Evolutionary conservation across 2,797 vertebrate species (phyloP).

Genomic region (Sarcoramphus papa): DNA sequence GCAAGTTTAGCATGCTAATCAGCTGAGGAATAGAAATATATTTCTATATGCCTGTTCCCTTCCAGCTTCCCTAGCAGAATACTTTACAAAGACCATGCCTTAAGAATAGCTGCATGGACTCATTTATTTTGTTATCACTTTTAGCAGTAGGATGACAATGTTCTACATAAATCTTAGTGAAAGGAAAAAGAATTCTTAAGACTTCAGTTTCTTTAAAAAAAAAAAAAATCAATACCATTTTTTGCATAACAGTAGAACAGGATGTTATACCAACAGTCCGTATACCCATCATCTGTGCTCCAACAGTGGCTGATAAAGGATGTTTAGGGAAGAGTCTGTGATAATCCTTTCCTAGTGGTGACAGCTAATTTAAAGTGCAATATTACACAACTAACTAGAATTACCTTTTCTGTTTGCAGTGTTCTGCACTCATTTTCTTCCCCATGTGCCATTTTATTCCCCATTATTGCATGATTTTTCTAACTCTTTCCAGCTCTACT

Average conservation of each 20-base stretch:
- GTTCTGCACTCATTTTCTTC: not conserved
- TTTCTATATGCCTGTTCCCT: not conserved
- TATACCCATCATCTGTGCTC: not conserved
- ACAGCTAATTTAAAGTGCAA: not conserved
- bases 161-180: not conserved
- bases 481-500: not conserved
- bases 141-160: not conserved
- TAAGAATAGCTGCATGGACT: not conserved
- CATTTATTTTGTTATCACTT: not conserved
- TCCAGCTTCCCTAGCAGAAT: not conserved
- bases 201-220: not conserved
- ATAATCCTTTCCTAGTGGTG: not conserved
- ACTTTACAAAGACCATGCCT: not conserved
- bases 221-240: not conserved
- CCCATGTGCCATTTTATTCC: not conserved
- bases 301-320: not conserved
- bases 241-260: not conserved
- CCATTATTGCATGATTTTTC: not conserved
- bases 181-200: not conserved
- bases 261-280: not conserved
- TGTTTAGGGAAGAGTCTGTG: not conserved
- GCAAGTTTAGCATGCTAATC: not conserved
- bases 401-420: not conserved
- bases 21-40: not conserved
- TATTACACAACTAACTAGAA: not conserved